A percentile compares a stretch with the other conserved stretches of the same genome.
Conservation (phyloP, 2,797 vertebrate species). For the Phoeniculus purpureus region DNA sequence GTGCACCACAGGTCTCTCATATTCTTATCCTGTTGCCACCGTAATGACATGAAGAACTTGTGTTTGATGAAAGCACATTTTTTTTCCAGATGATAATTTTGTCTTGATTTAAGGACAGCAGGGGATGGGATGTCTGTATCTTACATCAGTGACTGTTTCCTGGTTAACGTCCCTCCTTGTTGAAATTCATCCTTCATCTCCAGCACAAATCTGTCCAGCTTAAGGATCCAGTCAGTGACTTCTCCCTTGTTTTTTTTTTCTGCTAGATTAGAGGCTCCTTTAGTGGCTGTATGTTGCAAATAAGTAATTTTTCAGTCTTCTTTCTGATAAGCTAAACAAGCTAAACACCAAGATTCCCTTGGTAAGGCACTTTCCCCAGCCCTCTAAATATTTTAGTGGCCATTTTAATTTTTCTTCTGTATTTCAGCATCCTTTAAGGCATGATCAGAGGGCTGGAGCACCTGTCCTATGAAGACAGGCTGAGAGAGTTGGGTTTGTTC, state of each 20-base stretch:
- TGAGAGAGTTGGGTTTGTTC: too few species aligned
- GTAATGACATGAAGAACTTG: background rate
- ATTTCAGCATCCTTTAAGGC: background rate
- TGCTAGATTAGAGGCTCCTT: background rate
- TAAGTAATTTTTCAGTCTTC: background rate
- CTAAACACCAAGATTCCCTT: background rate
- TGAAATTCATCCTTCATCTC: background rate
- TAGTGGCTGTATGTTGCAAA: background rate
- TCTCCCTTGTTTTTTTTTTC: background rate
- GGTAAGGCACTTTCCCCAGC: background rate
- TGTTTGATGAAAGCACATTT: background rate
- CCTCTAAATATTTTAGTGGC: background rate
- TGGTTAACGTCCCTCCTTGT: background rate
- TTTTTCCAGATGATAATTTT: background rate
- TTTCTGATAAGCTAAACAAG: background rate
- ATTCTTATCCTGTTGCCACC: background rate
- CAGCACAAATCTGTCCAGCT: background rate
- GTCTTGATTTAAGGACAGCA: background rate
- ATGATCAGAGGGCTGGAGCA: too few species aligned
- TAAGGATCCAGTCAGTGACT: background rate
- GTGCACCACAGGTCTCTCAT: background rate
- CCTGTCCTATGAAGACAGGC: too few species aligned
- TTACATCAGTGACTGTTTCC: background rate
- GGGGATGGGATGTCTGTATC: rapidly evolving
- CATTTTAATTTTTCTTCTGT: background rate